Base-by-base conservation (phyloP, 2,113 vertebrate species). In the Willisornis vidua region DNA sequence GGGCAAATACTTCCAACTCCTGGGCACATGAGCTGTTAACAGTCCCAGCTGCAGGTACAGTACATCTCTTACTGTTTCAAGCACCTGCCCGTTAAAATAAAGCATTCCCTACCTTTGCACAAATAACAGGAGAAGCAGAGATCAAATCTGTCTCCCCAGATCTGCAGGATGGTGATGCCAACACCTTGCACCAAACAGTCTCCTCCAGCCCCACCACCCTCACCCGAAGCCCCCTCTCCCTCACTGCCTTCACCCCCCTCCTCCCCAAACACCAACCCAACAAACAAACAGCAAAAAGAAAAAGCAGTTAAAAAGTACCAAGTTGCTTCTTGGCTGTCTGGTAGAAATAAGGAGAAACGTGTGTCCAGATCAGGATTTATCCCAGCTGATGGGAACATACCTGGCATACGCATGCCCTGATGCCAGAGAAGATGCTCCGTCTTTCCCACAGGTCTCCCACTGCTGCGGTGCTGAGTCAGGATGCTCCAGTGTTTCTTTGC, bases 161-260 rank as follows among this genome's bases (percentile, higher is more conserved):
- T 76, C 59, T 31, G 49, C 1, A 5, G 85, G 67, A 68, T 9
- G 35, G 48, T 72, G 57, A 45, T 54, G 46, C 59, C 4, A 3
- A 71, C 33, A 78, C 54, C 46, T 49, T 61, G 63, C 76, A 70
- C 73, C 73, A 59, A 89, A 17, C 45, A 0, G 0, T 54, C 28
- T 75, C 45, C 62, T 85, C 33, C 68, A 74, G 29, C 66, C 68
- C 31, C 73, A 28, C 11, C 41, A 51, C 31, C 23, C 0, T 0
- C 19, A 19, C 18, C 23, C 65, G 0, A 0, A 54, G 29, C 33
- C 57, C 13, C 35, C 4, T n/a, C 15, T n/a, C n/a, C 33, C 7
- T 58, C 1, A 2, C 55, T 23, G 8, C n/a, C 43, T 45, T 79
- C 19, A 3, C 7, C 49, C 24, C 33, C 35, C 43, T 49, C 67